A percentile compares a stretch with the other conserved stretches of the same genome.
phyloP scores from a whole-genome alignment of 2,888 invertebrate species.

The Ecdyonurus torrentis region DNA sequence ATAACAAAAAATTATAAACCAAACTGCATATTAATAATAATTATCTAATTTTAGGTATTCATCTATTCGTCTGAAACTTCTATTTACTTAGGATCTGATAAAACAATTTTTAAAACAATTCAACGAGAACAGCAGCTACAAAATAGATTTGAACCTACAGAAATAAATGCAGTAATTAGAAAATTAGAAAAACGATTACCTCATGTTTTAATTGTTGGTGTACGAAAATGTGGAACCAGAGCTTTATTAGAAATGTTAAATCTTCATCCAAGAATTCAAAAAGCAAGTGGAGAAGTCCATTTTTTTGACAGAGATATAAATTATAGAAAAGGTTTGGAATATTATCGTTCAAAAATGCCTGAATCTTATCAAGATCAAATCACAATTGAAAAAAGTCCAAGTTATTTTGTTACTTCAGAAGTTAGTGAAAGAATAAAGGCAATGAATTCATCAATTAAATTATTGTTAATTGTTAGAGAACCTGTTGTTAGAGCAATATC shows the following conservation, averaged over 20 bases:
- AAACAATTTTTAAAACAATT: neutral
- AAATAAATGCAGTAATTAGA: neutral
- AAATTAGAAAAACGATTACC: neutral
- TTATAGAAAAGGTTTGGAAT: conserved; percentile 79
- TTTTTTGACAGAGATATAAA: conserved; percentile 94
- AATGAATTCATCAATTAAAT: conserved; percentile 83
- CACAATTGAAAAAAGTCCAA: conserved; percentile 94
- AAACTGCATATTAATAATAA: neutral
- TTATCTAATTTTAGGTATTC: neutral
- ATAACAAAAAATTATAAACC: too few relatives aligned
- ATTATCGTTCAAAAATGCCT: conserved; percentile 77
- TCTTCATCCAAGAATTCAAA: conserved; percentile 81
- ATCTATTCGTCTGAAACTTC: conserved; percentile 1
- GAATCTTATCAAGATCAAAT: conserved; percentile 27
- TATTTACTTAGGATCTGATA: neutral
- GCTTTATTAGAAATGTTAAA: conserved; percentile 93
- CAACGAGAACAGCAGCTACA: neutral
- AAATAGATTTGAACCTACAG: neutral
- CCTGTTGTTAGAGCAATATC: conserved; percentile 92
- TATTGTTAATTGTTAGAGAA: conserved; percentile 86
- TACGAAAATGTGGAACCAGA: conserved; percentile 90
- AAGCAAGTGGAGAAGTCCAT: conserved; percentile 88
- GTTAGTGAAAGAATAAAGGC: conserved; percentile 85
- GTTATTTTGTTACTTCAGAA: conserved; percentile 91
- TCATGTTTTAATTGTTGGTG: conserved; percentile 78